These are phyloP conservation scores for Podarcis lilfordi DNA, from an alignment of 2,797 vertebrate genomes.

Conservation along the genomic window DNA sequence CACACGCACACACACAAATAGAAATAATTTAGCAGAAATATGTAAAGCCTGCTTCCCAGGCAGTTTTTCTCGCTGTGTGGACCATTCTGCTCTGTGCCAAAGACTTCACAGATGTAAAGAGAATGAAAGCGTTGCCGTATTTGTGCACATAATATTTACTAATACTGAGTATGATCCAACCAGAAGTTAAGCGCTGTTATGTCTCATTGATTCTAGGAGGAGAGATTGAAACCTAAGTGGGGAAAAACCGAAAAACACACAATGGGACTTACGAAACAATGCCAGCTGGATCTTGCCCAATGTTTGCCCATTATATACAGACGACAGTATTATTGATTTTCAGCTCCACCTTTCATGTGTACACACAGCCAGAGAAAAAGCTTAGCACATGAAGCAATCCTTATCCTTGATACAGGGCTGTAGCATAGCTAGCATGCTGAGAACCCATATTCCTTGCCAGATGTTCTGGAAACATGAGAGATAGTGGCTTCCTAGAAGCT, in stretches of 20 bases:
- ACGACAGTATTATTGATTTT: neutral
- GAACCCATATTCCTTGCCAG: neutral
- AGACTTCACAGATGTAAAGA: conserved; percentile 26
- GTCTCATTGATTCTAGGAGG: neutral
- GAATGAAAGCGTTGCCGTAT: conserved; percentile 3
- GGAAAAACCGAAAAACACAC: conserved; percentile 9
- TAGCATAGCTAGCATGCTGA: neutral
- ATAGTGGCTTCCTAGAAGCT: neutral
- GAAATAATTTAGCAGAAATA: conserved; percentile 64
- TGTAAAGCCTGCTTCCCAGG: conserved; percentile 46
- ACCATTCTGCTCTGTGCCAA: conserved; percentile 8
- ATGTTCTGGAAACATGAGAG: neutral
- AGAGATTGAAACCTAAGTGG: neutral
- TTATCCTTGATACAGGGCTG: neutral
- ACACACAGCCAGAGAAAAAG: neutral
- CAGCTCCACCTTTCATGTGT: neutral
- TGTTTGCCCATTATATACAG: neutral
- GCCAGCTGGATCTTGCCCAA: neutral
- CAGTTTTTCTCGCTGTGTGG: conserved; percentile 10
- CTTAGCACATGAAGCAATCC: neutral
- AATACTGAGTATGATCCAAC: neutral
- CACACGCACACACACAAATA: conserved; percentile 58
- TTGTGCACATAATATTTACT: neutral
- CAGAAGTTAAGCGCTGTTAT: neutral
- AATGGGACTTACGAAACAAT: neutral